phyloP scores from a whole-genome alignment of 2,113 vertebrate species.

The Brachyistius frenatus region DNA sequence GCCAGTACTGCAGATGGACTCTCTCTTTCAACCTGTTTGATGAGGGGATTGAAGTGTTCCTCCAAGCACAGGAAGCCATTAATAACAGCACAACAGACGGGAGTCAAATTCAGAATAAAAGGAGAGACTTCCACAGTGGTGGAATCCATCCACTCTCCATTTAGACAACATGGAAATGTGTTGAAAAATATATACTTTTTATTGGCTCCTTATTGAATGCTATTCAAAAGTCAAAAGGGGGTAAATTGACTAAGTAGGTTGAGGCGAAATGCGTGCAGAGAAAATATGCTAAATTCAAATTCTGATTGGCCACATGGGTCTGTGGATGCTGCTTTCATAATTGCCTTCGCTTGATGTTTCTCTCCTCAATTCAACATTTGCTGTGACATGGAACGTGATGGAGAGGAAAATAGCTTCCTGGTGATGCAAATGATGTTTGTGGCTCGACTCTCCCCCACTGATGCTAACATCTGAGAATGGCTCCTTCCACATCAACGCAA shows the following conservation, averaged over 20 bases:
- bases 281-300: constrained; percentile 68
- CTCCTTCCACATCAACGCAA: constrained; percentile 57
- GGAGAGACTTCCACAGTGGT: constrained; percentile 30
- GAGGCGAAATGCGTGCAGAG: constrained; percentile 58
- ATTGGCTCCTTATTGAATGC: constrained; percentile 57
- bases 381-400: constrained; percentile 59
- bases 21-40: constrained; percentile 36
- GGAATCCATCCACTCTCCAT: constrained; percentile 36
- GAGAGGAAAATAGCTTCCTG: constrained; percentile 60
- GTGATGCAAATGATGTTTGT: constrained; percentile 67
- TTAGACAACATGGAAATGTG: constrained; percentile 31
- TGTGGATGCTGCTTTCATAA: constrained; percentile 70
- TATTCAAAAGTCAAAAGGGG: constrained; percentile 73
- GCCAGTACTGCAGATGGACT: constrained; percentile 35
- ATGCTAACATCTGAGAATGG: constrained; percentile 53
- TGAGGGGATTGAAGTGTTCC: constrained; percentile 31
- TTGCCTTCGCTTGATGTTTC: constrained; percentile 65
- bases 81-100: constrained; percentile 46
- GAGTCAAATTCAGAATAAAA: constrained; percentile 46
- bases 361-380: constrained; percentile 60
- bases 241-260: constrained; percentile 76
- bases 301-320: constrained; percentile 74
- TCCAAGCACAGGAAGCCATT: constrained; percentile 44
- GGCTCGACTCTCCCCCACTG: constrained; percentile 39
- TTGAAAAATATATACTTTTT: constrained; percentile 46